Percentiles rank a stretch among this genome's conserved stretches.
phyloP scores from a whole-genome alignment of 2,888 invertebrate species.

The Leucophenga montana region DNA sequence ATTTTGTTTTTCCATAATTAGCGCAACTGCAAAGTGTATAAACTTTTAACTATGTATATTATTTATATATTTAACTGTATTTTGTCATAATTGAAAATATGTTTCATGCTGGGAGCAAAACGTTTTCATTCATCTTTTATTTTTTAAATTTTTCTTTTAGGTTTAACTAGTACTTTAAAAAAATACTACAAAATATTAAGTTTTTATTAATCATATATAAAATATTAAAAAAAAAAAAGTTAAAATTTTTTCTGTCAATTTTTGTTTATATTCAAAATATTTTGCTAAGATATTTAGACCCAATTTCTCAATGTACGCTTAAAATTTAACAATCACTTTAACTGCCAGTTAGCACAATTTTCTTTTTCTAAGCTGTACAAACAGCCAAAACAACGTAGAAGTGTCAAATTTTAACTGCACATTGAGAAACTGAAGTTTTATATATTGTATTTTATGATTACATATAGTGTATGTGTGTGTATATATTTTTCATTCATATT shows the following conservation, averaged over 20 bases:
- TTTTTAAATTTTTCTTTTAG: slow-evolving; percentile 36
- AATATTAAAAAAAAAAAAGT: not conserved
- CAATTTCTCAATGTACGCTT: too few species aligned
- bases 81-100: slow-evolving; percentile 34
- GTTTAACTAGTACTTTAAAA: slow-evolving; percentile 47
- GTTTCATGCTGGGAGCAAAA: slow-evolving; percentile 45
- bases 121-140: slow-evolving; percentile 41
- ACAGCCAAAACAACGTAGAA: too few species aligned
- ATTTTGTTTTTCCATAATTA: not conserved
- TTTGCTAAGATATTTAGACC: slow-evolving; percentile 22
- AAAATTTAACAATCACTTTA: too few species aligned
- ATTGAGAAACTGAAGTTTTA: too few species aligned
- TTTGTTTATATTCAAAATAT: slow-evolving; percentile 37
- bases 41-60: slow-evolving; percentile 1
- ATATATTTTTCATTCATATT: slow-evolving; percentile 38
- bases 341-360: too few species aligned
- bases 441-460: slow-evolving; percentile 44
- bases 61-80: slow-evolving; percentile 10
- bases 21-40: slow-evolving; percentile 7
- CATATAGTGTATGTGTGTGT: slow-evolving; percentile 47
- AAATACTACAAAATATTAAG: slow-evolving; percentile 56
- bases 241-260: slow-evolving; percentile 27
- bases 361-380: too few species aligned
- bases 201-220: not conserved
- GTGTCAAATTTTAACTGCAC: too few species aligned